phyloP scores from a whole-genome alignment of 2,888 invertebrate genomes.

The Melanostoma mellinum region DNA sequence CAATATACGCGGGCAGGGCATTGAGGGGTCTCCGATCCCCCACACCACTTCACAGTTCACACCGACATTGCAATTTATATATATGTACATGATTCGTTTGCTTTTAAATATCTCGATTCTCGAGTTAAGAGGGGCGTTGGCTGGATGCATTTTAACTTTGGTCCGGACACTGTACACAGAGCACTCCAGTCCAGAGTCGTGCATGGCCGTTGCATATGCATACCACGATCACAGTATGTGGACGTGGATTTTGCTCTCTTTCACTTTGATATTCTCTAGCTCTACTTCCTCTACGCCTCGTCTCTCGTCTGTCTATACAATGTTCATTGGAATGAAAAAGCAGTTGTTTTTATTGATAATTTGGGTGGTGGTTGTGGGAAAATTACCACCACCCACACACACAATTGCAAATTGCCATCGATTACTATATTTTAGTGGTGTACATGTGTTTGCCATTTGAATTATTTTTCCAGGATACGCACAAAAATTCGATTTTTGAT shows the following conservation, averaged over 20 bases:
- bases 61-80: conserved; percentile 27
- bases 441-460: conserved; percentile 65
- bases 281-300: conserved; percentile 37
- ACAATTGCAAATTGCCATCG: conserved; percentile 58
- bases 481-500: conserved; percentile 59
- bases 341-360: conserved; percentile 57
- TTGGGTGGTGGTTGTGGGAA: conserved; percentile 24
- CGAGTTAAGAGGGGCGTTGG: conserved; percentile 72
- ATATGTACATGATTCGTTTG: conserved; percentile 66
- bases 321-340: conserved; percentile 58
- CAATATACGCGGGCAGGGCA: background rate
- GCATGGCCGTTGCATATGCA: conserved; percentile 4
- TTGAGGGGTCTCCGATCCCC: background rate
- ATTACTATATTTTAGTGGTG: conserved; percentile 58
- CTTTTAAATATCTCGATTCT: conserved; percentile 68
- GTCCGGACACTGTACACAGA: conserved; percentile 34
- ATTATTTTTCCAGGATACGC: conserved; percentile 59
- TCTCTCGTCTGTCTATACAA: conserved; percentile 28
- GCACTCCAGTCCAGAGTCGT: conserved; percentile 19
- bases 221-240: conserved; percentile 13
- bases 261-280: conserved; percentile 7
- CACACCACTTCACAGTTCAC: background rate
- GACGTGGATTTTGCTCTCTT: conserved; percentile 45
- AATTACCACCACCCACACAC: conserved; percentile 33
- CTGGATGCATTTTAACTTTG: conserved; percentile 70